These are phyloP conservation scores for Mandrillus leucophaeus DNA, from an alignment of 2,113 vertebrate genomes.

Conservation along the genomic window DNA sequence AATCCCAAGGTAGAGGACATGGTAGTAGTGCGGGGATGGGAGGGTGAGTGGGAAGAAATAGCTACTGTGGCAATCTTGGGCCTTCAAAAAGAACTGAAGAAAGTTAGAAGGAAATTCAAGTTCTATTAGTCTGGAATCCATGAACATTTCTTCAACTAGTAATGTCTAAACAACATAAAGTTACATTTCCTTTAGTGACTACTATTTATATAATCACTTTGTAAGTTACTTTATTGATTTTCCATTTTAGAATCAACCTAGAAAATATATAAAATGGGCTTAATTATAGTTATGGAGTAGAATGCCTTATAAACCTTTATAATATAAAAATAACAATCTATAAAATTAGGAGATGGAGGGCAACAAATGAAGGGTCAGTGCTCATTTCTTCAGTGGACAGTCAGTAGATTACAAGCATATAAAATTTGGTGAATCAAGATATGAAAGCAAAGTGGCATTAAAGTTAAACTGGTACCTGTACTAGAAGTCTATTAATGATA, in stretches of 20 bases:
- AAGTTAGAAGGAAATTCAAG: background rate
- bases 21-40: background rate
- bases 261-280: background rate
- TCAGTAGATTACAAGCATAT: background rate
- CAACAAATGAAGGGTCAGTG: background rate
- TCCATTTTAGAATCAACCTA: conserved; percentile 28
- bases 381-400: background rate
- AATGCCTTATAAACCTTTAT: background rate
- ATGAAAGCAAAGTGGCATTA: background rate
- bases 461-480: background rate
- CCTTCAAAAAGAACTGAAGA: background rate
- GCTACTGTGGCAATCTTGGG: background rate
- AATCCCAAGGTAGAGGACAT: background rate
- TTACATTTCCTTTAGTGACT: background rate
- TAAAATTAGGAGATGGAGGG: background rate
- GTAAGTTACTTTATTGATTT: background rate
- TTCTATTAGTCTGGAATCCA: background rate
- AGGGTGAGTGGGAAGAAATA: background rate
- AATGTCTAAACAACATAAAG: background rate
- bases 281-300: background rate
- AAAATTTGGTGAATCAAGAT: background rate
- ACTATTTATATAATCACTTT: background rate
- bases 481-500: background rate
- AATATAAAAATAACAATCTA: background rate
- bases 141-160: background rate